Percentiles rank a stretch among this genome's conserved stretches.
These are phyloP conservation scores for Novumbra hubbsi DNA, from an alignment of 2,797 vertebrate species.

Conservation along the genomic window DNA sequence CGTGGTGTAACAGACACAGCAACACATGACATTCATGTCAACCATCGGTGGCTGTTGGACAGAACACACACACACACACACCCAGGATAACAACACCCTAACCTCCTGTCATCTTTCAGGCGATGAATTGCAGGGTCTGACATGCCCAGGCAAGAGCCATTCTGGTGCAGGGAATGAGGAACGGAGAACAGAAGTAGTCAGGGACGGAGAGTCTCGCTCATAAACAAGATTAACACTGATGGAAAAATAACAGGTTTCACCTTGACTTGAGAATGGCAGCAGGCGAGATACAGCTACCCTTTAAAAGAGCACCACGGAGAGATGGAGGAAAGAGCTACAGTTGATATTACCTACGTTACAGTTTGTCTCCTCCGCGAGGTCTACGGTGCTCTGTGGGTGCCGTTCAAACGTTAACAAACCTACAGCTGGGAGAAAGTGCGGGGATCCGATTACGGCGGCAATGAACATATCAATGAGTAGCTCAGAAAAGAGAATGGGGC, in stretches of 20 bases:
- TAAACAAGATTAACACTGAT: neutral
- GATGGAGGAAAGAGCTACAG: neutral
- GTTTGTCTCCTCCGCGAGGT: too few relatives aligned
- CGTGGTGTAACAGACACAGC: neutral
- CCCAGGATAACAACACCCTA: constrained; percentile 46
- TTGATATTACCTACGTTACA: neutral
- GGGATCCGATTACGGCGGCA: neutral
- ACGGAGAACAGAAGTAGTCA: neutral
- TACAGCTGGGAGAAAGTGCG: neutral
- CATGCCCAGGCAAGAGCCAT: neutral
- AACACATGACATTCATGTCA: constrained; percentile 31
- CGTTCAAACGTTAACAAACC: neutral
- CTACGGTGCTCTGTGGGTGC: neutral
- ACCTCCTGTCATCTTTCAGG: neutral
- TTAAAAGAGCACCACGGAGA: neutral
- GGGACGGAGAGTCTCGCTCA: neutral
- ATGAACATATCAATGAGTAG: neutral
- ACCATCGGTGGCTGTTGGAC: constrained; percentile 24
- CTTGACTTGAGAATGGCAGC: neutral
- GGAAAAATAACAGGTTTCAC: neutral
- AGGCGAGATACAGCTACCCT: neutral
- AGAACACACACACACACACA: constrained; percentile 32
- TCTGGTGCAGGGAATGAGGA: neutral
- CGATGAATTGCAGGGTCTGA: neutral
- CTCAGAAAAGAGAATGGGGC: neutral